These are phyloP conservation scores for Okapia johnstoni DNA, from an alignment of 2,113 vertebrate species.

Conservation along the genomic window DNA sequence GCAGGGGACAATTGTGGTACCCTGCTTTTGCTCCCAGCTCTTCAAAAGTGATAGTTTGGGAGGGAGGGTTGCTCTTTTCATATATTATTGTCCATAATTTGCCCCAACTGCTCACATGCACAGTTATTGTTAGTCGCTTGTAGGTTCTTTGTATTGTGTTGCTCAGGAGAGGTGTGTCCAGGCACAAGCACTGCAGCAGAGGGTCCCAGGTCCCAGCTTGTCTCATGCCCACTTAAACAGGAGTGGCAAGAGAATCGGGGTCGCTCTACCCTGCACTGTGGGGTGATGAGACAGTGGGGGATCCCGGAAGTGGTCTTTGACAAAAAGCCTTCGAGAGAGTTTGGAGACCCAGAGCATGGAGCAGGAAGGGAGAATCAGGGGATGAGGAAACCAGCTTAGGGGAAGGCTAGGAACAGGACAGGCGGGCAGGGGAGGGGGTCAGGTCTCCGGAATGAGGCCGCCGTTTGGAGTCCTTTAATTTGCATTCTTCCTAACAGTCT, in stretches of 20 bases:
- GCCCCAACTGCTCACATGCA: too few relatives aligned
- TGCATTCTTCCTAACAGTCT: background rate
- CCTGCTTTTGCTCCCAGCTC: background rate
- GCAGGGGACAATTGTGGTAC: background rate
- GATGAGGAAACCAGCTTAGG: fast-evolving
- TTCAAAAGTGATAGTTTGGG: background rate
- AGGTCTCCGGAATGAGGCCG: fast-evolving
- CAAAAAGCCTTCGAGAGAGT: background rate
- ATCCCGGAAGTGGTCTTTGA: background rate
- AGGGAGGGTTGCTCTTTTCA: background rate
- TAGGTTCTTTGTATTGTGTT: background rate
- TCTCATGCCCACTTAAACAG: constrained; percentile 46
- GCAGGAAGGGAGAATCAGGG: background rate
- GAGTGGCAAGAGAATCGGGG: constrained; percentile 56
- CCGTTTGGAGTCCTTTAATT: background rate
- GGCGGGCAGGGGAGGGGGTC: fast-evolving
- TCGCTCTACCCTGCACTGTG: constrained; percentile 39
- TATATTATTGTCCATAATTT: background rate
- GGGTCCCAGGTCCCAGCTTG: background rate
- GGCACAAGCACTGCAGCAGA: background rate
- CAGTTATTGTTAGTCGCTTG: background rate
- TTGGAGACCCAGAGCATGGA: too few relatives aligned
- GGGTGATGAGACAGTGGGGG: constrained; percentile 57
- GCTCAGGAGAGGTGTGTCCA: background rate
- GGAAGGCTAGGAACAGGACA: fast-evolving